phyloP scores from a whole-genome alignment of 2,888 invertebrate species.

The Escarpia spicata region DNA sequence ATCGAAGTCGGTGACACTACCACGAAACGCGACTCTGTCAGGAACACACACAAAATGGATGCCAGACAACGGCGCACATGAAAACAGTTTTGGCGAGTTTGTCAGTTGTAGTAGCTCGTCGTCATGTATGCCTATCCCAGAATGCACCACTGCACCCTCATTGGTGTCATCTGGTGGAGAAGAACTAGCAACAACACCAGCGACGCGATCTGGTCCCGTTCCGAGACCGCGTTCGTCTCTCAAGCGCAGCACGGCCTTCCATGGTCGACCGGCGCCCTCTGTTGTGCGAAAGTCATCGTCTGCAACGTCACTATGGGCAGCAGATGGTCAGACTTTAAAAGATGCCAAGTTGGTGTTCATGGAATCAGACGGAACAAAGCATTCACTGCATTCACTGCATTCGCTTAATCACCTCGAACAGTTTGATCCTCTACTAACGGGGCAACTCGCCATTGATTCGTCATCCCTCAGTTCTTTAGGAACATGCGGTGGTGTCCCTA shows the following conservation, averaged over 20 bases:
- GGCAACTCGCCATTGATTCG: slow-evolving; percentile 40
- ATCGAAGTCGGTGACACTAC: not conserved
- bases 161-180: not conserved
- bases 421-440: slow-evolving; percentile 44
- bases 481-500: not conserved
- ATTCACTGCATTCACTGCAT: slow-evolving; percentile 18
- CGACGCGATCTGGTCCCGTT: not conserved
- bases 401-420: slow-evolving; percentile 32
- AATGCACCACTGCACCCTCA: slow-evolving; percentile 28
- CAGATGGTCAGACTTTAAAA: slow-evolving; percentile 36
- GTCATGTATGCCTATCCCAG: not conserved
- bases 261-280: slow-evolving; percentile 28
- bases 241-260: slow-evolving; percentile 31
- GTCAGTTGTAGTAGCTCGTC: not conserved
- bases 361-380: slow-evolving; percentile 32
- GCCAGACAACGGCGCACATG: not conserved
- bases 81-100: not conserved
- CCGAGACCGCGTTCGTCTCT: slow-evolving; percentile 29
- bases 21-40: not conserved
- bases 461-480: slow-evolving; percentile 13
- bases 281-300: slow-evolving; percentile 24
- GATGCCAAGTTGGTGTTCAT: slow-evolving; percentile 41
- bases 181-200: not conserved
- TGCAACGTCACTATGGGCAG: slow-evolving; percentile 29
- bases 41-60: not conserved